Evolutionary conservation across 2,113 vertebrate species (phyloP).

Genomic region (Cacatua alba): DNA sequence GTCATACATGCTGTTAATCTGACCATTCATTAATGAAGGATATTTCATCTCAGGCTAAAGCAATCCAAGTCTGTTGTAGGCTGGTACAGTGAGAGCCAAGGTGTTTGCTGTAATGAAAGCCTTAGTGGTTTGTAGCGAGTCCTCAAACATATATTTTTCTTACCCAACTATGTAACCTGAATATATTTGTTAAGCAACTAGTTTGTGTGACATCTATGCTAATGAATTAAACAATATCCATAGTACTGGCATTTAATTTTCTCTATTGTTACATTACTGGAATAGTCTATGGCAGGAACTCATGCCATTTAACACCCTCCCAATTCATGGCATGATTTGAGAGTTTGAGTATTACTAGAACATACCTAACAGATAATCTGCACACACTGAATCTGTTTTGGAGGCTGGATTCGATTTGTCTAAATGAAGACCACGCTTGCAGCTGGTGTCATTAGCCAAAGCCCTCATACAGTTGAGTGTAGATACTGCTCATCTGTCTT

Average conservation of each 20-base stretch:
- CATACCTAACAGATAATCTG: background rate
- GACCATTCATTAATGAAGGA: background rate
- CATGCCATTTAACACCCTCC: fast-evolving
- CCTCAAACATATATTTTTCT: background rate
- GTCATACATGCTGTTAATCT: background rate
- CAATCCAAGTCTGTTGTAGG: background rate
- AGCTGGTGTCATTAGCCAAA: background rate
- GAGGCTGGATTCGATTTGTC: background rate
- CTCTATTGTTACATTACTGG: no score
- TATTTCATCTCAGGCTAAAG: background rate
- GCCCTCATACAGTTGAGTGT: background rate
- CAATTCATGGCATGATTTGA: background rate
- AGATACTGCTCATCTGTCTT: background rate
- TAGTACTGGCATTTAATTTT: background rate
- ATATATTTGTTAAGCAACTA: background rate
- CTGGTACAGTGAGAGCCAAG: background rate
- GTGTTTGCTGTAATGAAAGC: background rate
- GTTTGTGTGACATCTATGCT: background rate
- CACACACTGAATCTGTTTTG: background rate
- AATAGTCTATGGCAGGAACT: background rate
- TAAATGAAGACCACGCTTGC: background rate
- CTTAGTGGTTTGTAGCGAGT: background rate
- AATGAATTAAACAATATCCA: background rate
- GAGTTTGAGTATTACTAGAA: background rate
- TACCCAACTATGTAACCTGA: background rate